phyloP scores from a whole-genome alignment of 2,113 vertebrate species.

The Triplophysa tibetana region DNA sequence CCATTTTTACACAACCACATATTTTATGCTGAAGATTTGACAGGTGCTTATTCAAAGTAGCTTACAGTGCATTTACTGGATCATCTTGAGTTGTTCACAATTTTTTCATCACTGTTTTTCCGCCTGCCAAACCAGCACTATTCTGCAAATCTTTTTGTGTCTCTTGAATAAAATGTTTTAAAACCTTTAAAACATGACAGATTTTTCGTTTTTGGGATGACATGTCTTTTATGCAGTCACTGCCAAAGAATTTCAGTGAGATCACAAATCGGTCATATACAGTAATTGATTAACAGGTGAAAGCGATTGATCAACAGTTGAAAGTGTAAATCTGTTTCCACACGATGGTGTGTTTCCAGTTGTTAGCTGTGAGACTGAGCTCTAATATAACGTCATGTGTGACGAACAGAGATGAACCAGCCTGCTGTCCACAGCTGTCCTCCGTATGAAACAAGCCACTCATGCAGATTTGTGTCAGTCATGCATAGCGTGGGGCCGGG shows the following conservation, averaged over 20 bases:
- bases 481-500: slow-evolving; percentile 30
- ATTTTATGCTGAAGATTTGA: too few species aligned
- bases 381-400: slow-evolving; percentile 3
- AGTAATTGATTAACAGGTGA: slow-evolving; percentile 20
- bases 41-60: too few species aligned
- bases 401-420: slow-evolving; percentile 11
- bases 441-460: slow-evolving; percentile 42
- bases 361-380: slow-evolving; percentile 11
- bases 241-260: background rate
- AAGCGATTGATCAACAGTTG: slow-evolving; percentile 36
- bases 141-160: too few species aligned
- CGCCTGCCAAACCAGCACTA: too few species aligned
- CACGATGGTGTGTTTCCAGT: slow-evolving; percentile 21
- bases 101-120: too few species aligned
- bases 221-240: background rate
- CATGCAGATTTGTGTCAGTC: slow-evolving; percentile 56
- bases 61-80: too few species aligned
- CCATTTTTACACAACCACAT: too few species aligned
- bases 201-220: background rate
- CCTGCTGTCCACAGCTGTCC: slow-evolving; percentile 59
- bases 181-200: background rate
- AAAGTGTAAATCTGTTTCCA: slow-evolving; percentile 41
- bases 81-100: too few species aligned
- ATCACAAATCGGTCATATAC: background rate
- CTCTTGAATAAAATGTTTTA: too few species aligned